These are phyloP conservation scores for Autographa gamma DNA, from an alignment of 2,888 invertebrate genomes.

Conservation along the genomic window DNA sequence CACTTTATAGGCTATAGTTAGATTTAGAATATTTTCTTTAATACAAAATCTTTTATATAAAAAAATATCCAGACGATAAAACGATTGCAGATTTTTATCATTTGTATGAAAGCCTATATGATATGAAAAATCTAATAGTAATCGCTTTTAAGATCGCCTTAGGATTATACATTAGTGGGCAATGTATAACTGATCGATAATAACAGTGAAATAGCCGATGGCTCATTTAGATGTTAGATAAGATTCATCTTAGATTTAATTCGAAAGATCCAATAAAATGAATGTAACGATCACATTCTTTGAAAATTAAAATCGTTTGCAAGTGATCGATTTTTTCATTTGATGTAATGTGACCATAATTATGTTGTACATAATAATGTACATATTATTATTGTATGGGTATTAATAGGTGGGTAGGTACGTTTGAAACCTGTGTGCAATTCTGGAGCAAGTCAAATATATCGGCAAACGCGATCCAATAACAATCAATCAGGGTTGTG, in stretches of 20 bases:
- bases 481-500: conserved; percentile 81
- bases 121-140: conserved; percentile 49
- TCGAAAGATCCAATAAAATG: conserved; percentile 32
- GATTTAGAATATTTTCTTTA: conserved; percentile 55
- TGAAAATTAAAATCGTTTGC: neutral
- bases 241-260: conserved; percentile 39
- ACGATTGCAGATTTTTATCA: conserved; percentile 57
- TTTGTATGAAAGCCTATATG: conserved; percentile 62
- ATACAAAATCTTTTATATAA: conserved; percentile 11
- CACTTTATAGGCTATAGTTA: conserved; percentile 45
- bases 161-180: conserved; percentile 59
- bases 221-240: conserved; percentile 48
- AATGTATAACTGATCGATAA: conserved; percentile 55
- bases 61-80: conserved; percentile 16
- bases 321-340: neutral
- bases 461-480: conserved; percentile 62
- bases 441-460: conserved; percentile 42
- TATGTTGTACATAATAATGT: neutral
- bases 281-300: neutral
- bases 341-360: neutral
- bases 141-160: conserved; percentile 64
- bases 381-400: neutral
- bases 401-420: neutral
- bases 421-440: conserved; percentile 16
- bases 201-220: conserved; percentile 53